These are phyloP conservation scores for Hyles euphorbiae DNA, from an alignment of 1,140 invertebrate genomes.

Conservation along the genomic window DNA sequence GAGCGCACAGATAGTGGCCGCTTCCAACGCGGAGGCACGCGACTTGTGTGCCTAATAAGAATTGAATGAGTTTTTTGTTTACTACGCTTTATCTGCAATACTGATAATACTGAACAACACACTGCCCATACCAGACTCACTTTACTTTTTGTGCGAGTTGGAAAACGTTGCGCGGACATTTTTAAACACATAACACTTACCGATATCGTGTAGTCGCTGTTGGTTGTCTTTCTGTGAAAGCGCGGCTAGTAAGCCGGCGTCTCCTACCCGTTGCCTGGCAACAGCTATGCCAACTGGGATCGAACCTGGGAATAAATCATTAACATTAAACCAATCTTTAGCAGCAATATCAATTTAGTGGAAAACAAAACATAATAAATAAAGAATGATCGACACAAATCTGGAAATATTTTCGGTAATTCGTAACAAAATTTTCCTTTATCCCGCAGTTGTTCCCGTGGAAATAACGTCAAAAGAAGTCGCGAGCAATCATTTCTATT, in stretches of 20 bases:
- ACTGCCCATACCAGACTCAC: too few relatives aligned
- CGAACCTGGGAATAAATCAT: slow-evolving; percentile 60
- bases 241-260: slow-evolving; percentile 61
- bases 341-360: neutral
- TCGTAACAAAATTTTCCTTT: too few relatives aligned
- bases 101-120: too few relatives aligned
- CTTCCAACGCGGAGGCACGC: slow-evolving; percentile 10
- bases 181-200: slow-evolving; percentile 60
- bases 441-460: too few relatives aligned
- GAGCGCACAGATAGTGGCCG: slow-evolving; percentile 19
- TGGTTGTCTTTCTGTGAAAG: slow-evolving; percentile 69
- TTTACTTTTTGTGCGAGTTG: too few relatives aligned
- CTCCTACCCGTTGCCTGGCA: slow-evolving; percentile 84
- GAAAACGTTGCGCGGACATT: neutral
- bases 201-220: slow-evolving; percentile 75
- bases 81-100: too few relatives aligned
- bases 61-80: slow-evolving; percentile 4
- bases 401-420: too few relatives aligned
- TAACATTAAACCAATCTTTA: slow-evolving; percentile 5
- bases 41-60: slow-evolving; percentile 7
- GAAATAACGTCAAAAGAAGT: too few relatives aligned
- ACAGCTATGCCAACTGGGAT: slow-evolving; percentile 92
- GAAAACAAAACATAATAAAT: neutral
- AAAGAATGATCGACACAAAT: neutral
- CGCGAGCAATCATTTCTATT: too few relatives aligned